phyloP scores from a whole-genome alignment of 2,113 vertebrate genomes.

The Ramphastos sulfuratus region DNA sequence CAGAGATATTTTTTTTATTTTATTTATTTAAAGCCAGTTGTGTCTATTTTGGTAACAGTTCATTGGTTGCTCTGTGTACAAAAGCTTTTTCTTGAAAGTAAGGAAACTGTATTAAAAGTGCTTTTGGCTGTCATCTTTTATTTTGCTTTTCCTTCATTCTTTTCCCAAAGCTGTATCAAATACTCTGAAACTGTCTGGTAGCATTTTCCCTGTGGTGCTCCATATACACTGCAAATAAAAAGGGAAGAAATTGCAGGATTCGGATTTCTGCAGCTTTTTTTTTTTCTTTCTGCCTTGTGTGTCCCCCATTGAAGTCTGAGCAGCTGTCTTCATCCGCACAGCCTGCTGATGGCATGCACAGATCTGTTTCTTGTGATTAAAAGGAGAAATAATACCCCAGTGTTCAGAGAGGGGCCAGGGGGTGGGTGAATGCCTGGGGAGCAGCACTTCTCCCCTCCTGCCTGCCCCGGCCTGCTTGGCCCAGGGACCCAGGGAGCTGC shows the following conservation, averaged over 20 bases:
- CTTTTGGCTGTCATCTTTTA: conserved; percentile 67
- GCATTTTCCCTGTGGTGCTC: conserved; percentile 49
- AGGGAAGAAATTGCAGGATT: conserved; percentile 51
- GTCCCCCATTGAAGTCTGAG: conserved; percentile 42
- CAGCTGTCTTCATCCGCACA: conserved; percentile 40
- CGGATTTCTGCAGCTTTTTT: conserved; percentile 12
- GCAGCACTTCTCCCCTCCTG: neutral
- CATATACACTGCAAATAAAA: conserved; percentile 51
- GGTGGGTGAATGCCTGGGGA: neutral
- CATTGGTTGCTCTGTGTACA: conserved; percentile 36
- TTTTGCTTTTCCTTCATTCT: conserved; percentile 42
- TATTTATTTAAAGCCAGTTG: conserved; percentile 21
- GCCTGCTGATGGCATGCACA: conserved; percentile 33
- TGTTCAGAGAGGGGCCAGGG: neutral
- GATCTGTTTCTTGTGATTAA: conserved; percentile 55
- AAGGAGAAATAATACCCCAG: conserved; percentile 50
- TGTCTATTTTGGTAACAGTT: conserved; percentile 66
- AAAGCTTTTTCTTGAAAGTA: conserved; percentile 63
- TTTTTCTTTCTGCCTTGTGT: neutral
- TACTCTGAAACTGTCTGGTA: conserved; percentile 55
- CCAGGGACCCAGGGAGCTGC: neutral
- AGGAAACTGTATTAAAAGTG: conserved; percentile 60
- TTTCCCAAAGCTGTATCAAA: conserved; percentile 62
- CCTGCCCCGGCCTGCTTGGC: neutral
- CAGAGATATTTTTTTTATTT: conserved; percentile 22